Evolutionary conservation across 2,797 vertebrate genomes (phyloP), one percentile per base, ranked within the genome.

Genomic region (Lepilemur septentrionalis): DNA sequence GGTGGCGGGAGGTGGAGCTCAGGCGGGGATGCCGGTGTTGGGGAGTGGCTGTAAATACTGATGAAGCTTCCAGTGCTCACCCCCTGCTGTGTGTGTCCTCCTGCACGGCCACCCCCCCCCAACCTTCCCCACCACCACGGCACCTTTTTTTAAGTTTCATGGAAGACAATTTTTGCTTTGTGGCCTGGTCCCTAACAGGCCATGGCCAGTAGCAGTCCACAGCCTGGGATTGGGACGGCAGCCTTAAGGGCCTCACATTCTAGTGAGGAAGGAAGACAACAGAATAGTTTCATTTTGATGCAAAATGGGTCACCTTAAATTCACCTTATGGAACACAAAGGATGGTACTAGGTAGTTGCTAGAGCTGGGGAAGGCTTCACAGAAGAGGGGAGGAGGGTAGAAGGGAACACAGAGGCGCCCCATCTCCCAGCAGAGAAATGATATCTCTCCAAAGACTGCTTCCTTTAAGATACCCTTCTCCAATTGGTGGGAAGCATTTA

Each of bases 351-450:
- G 18, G 38, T 5, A 30, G 86, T 35, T 72, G 14, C 41, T 18
- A 1, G 46, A 43, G 10, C 23, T 15, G 17, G 13, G 30, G 20
- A 28, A 35, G 41, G n/a, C 38, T 85, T 35, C 57, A 4, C 15
- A 48, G 17, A 55, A 72, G 12, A 67, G 38, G 17, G 11, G 48
- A 32, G 18, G 20, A 10, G 48, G 0, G 11, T 2, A 12, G 28
- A 3, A 0, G 12, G 52, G 35, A 14, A 32, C 2, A 11, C 1
- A 73, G 48, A 43, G 23, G 46, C 0, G 3, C 2, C 46, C 30
- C 2, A 2, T 35, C 61, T 43, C 14, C 59, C 32, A 35, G 79
- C 50, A 46, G 13, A 55, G 38, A 80, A 30, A 55, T 57, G 18
- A 69, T 35, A 12, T 32, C 55, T 28, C 23, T 55, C 11, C 28